Base-by-base conservation (phyloP, 2,888 invertebrate genomes). In the Heliconius aoede region DNA sequence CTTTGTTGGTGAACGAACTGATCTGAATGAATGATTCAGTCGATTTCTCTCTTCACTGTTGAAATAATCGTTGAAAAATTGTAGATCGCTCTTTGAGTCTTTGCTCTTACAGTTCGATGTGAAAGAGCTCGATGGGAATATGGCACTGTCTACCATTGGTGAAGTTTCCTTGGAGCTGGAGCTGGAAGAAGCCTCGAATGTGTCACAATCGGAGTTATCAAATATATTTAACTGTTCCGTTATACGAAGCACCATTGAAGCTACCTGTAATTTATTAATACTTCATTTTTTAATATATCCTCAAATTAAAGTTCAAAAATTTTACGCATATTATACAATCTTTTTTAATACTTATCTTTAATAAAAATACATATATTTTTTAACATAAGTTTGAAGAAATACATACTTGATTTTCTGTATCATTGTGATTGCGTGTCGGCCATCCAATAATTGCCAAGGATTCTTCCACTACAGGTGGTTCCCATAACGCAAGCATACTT, bases 381-480 rank as follows among this genome's bases (percentile, higher is more conserved):
- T 9, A 4, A 51, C 11, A 11, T 9, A n/a, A 55, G n/a, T 32
- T 40, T 65, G 24, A 1, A n/a, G 24, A 24, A 65, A 65, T 65
- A 24, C 24, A 21, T 83, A 89, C 95, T 93, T 84, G 89, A 58
- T 85, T 84, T 28, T 90, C 88, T 0, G 82, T 79, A 28, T 86
- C 85, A n/a, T 76, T 84, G 18, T 83, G 83, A n/a, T 83, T 86
- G 73, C 85, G 88, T 88, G 96, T 97, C 84, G 97, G 96, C 88
- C 97, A 96, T 83, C 98, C 98, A 68, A 98, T 96, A 84, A 97
- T 97, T 15, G 96, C 96, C 65, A 98, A 94, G 0, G 98, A 97
- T 86, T 98, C 98, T 86, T 98, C 98, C 0, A 98, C 97, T 58
- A 98, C 92, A 13, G 96, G 96, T 0, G 97, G 97, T 87, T 98